Conservation (phyloP, 2,797 vertebrate genomes). For the Cebuella pygmaea region DNA sequence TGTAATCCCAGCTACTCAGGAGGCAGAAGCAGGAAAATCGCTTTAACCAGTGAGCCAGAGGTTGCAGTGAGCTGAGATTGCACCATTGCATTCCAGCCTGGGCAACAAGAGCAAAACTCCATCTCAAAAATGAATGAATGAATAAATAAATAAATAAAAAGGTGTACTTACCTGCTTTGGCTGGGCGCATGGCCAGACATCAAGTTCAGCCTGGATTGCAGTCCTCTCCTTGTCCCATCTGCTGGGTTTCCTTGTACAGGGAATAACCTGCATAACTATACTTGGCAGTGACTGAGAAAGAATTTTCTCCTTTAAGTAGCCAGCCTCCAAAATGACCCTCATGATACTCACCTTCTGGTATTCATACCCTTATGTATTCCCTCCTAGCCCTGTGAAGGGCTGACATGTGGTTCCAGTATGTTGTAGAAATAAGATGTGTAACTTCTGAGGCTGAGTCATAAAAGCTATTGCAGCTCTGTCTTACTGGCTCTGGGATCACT, state of each 20-base stretch:
- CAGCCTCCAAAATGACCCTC: not conserved
- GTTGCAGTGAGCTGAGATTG: not conserved
- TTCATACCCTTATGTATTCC: not conserved
- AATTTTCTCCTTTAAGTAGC: not conserved
- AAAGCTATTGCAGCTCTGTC: not conserved
- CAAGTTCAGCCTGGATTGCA: not conserved
- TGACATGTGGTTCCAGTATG: not conserved
- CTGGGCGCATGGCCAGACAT: not conserved
- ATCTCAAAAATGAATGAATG: not conserved
- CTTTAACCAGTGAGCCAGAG: rapidly evolving
- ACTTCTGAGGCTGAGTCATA: not conserved
- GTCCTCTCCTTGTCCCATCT: not conserved
- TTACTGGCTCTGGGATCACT: not conserved
- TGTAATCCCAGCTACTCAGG: not conserved
- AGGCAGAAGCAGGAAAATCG: not conserved
- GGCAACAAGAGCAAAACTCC: too few relatives aligned
- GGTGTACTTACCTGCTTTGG: not conserved
- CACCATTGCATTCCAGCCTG: not conserved
- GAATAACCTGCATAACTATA: not conserved
- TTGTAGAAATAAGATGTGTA: not conserved
- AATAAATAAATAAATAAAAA: not conserved
- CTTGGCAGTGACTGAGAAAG: not conserved
- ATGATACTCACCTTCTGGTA: not conserved
- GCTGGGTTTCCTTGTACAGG: not conserved
- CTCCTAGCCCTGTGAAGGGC: not conserved